A percentile compares a stretch with the other conserved stretches of the same genome.
Evolutionary conservation across 2,888 invertebrate species (phyloP).

Genomic region (Brachylomia viminalis): DNA sequence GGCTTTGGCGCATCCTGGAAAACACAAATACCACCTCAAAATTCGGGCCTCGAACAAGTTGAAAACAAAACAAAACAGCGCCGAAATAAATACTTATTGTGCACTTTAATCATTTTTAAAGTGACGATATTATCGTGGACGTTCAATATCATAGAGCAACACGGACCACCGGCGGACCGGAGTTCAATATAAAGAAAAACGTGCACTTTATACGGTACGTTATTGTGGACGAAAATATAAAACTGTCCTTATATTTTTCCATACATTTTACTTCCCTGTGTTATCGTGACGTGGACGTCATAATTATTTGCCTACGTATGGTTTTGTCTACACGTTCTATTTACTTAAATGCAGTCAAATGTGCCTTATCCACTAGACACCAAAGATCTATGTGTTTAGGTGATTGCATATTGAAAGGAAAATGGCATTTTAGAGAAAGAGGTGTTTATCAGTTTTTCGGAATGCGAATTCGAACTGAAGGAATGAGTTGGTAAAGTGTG

Average conservation of each 20-base stretch:
- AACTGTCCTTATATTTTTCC: no score
- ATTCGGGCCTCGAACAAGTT: conserved; percentile 30
- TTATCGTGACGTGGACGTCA: no score
- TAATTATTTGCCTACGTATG: no score
- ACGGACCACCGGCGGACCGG: no score
- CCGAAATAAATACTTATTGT: background rate
- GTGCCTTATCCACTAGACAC: no score
- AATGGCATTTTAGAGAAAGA: background rate
- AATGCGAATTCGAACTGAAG: background rate
- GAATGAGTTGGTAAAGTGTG: background rate
- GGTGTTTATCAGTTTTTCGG: background rate
- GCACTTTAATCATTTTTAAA: background rate
- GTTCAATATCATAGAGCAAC: no score
- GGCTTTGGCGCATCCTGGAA: conserved; percentile 42
- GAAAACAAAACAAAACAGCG: background rate
- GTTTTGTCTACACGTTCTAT: background rate
- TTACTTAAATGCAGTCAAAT: conserved; percentile 5
- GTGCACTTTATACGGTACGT: no score
- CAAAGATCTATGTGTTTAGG: conserved; percentile 2
- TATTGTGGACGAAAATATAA: no score
- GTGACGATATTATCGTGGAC: no score
- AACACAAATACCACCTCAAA: conserved; percentile 41
- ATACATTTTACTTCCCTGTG: no score
- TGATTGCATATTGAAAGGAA: background rate
- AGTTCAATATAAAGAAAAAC: no score